These are phyloP conservation scores for Sciurus carolinensis DNA, from an alignment of 2,797 vertebrate species.

Conservation along the genomic window DNA sequence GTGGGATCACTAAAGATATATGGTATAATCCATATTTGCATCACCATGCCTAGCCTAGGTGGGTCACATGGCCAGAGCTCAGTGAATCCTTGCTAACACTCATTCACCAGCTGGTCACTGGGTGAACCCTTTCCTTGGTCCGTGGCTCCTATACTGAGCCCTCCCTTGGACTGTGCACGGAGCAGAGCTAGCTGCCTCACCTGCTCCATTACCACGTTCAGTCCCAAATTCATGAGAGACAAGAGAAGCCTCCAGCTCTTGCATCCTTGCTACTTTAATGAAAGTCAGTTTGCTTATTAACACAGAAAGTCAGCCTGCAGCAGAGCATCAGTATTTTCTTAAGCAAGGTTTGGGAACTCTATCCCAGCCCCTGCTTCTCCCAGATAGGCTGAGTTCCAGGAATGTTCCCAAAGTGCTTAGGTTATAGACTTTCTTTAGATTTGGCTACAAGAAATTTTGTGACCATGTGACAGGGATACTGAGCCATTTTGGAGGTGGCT, in stretches of 20 bases:
- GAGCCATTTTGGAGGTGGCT: neutral
- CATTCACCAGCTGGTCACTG: neutral
- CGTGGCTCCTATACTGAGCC: neutral
- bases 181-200: neutral
- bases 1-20: neutral
- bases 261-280: neutral
- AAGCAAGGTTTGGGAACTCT: neutral
- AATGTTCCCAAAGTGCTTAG: rapidly evolving
- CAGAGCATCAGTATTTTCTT: neutral
- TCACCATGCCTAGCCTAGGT: neutral
- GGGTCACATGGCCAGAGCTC: neutral
- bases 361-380: neutral
- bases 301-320: neutral
- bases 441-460: neutral
- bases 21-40: neutral
- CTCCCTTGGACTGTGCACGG: neutral
- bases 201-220: rapidly evolving
- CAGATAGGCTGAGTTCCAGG: neutral
- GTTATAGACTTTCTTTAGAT: neutral
- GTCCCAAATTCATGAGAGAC: neutral
- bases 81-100: neutral
- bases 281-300: slow-evolving; percentile 37
- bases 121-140: neutral
- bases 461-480: neutral
- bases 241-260: neutral